Conservation (phyloP, 2,113 vertebrate genomes). For the Manacus vitellinus region DNA sequence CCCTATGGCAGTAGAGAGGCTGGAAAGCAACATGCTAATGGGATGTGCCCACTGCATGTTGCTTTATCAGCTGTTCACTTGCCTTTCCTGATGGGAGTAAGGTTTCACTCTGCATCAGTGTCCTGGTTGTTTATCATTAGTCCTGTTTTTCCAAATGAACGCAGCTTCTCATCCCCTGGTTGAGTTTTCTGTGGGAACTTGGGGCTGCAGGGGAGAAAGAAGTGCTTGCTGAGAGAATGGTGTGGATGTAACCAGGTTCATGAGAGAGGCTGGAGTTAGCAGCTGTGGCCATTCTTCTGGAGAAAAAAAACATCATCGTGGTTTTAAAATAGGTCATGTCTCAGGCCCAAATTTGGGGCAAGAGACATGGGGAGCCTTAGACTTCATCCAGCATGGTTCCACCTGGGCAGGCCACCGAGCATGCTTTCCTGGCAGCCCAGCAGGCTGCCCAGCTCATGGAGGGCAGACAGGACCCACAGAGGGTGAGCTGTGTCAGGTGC, state of each 20-base stretch:
- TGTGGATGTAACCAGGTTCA: background rate
- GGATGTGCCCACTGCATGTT: background rate
- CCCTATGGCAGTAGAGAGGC: background rate
- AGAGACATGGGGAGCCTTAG: background rate
- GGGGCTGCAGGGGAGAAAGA: background rate
- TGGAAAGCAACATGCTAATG: background rate
- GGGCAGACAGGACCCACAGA: background rate
- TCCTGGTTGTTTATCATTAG: background rate
- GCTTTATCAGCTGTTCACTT: background rate
- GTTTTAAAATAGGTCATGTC: background rate
- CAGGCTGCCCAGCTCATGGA: background rate
- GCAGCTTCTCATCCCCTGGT: background rate
- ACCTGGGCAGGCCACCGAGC: rapidly evolving
- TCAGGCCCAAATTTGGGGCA: background rate
- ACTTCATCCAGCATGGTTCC: background rate
- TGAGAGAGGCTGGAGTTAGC: background rate
- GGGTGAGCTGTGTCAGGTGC: background rate
- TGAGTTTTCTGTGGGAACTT: background rate
- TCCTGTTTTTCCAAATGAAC: background rate
- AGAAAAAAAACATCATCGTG: background rate
- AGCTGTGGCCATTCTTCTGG: background rate
- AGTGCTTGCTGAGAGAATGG: background rate
- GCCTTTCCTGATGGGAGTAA: background rate
- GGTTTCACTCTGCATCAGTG: background rate
- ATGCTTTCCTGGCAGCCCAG: background rate